Evolutionary conservation across 2,888 invertebrate species (phyloP), one percentile per base, ranked within the genome.

Genomic region (Xestia rhomboidea): DNA sequence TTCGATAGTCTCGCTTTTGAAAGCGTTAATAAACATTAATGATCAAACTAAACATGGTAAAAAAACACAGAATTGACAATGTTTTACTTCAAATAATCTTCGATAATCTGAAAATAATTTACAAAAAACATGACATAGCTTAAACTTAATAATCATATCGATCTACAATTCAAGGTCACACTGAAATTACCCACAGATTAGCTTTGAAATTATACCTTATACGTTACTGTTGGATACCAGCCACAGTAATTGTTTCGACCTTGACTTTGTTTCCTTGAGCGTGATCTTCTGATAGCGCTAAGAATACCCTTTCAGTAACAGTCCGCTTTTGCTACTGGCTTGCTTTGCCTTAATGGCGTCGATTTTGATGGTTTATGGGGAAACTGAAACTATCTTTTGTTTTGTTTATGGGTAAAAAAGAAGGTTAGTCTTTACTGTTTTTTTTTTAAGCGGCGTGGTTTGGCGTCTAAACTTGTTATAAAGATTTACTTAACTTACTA

Each of bases 141-240:
- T 49, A 34, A 68, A 77, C 73, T 63, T 78, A 73, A 78, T 76
- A 73, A 73, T 60, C 46, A 63, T 88, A 86, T 82, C 82, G 89
- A 89, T 78, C 79, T 70, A 70, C 60, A 60, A 60, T 73, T 78
- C 86, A 85, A 88, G 89, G 86, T 51, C 46, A 68, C 41, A 66
- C 67, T 70, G 54, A 78, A 85, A 85, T 88, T 85, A 88, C 75
- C 81, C 84, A 76, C 68, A 87, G 85, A 87, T 88, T 87, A 81
- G 79, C 81, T 75, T 76, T 73, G 68, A 87, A 88, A 87, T 88
- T 88, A 88, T 82, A 78, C 79, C 69, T 64, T 75, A 77, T 72
- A 83, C 70, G 74, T 74, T 79, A 82, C 74, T 74, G n/a, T 76
- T 60, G 21, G 60, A 44, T 83, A 69, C 75, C 41, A 60, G 54